Evolutionary conservation across 2,797 vertebrate genomes (phyloP).

Genomic region (Limosa lapponica): DNA sequence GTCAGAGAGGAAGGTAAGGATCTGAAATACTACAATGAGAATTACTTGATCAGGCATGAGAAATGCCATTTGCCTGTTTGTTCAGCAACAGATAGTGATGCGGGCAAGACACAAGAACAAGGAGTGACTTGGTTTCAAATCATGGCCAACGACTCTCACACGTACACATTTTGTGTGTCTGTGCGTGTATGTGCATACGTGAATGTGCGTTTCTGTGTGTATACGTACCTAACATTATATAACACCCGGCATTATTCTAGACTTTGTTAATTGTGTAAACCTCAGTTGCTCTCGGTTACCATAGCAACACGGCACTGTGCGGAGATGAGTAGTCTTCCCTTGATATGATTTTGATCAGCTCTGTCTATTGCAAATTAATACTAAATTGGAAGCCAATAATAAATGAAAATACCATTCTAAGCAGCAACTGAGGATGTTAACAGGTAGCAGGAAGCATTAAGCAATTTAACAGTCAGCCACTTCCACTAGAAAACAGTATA

Average conservation of each 20-base stretch:
- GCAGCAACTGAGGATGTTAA: neutral
- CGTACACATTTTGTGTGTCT: neutral
- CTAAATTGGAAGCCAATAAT: conserved; percentile 50
- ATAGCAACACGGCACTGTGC: conserved; percentile 23
- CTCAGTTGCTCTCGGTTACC: conserved; percentile 30
- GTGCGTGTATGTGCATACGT: accelerated
- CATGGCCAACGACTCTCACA: accelerated
- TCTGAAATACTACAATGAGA: neutral
- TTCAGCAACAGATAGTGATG: neutral
- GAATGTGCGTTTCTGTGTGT: neutral
- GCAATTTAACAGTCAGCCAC: neutral
- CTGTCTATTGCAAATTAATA: conserved; percentile 60
- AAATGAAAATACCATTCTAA: conserved; percentile 36
- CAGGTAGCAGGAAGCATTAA: neutral
- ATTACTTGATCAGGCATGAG: neutral
- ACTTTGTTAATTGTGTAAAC: neutral
- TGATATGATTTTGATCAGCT: conserved; percentile 46
- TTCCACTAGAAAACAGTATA: neutral
- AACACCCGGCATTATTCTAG: neutral
- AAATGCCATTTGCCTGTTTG: neutral
- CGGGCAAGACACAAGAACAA: neutral
- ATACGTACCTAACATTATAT: neutral
- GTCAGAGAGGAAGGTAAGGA: neutral
- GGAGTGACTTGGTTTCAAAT: neutral
- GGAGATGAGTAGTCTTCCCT: neutral